These are phyloP conservation scores for Bothrops jararaca DNA, from an alignment of 2,113 vertebrate species.

Conservation along the genomic window DNA sequence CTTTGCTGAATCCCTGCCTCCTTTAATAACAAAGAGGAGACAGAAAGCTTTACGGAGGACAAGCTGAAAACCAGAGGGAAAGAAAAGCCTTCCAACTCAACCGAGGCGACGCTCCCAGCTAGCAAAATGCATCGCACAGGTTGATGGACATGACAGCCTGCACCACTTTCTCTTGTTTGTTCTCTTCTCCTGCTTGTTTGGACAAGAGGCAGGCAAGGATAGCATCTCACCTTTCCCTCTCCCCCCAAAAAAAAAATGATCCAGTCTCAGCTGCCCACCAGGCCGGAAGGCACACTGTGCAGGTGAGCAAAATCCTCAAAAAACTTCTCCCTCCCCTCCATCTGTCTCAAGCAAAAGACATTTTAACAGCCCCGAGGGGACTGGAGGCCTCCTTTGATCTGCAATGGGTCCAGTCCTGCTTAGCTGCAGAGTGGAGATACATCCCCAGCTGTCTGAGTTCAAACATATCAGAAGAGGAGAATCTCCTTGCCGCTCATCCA, in stretches of 20 bases:
- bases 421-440: background rate
- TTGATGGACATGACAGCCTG: background rate
- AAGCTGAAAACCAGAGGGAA: background rate
- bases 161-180: background rate
- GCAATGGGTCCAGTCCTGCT: background rate
- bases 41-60: background rate
- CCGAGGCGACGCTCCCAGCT: background rate
- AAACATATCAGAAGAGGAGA: background rate
- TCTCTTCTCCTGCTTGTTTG: background rate
- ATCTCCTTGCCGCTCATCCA: background rate
- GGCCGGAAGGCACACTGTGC: too few species aligned
- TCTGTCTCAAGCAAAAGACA: background rate
- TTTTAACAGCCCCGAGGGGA: background rate
- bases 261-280: background rate
- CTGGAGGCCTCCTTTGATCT: background rate
- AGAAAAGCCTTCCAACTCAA: too few species aligned
- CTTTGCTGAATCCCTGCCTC: background rate
- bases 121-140: constrained; percentile 9
- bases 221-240: background rate
- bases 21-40: background rate
- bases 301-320: background rate
- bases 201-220: background rate
- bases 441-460: background rate
- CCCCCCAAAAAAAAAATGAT: background rate
- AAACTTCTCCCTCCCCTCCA: background rate